phyloP scores from a whole-genome alignment of 53 echinoderm and acorn worm genomes.

The Henricia sp. region DNA sequence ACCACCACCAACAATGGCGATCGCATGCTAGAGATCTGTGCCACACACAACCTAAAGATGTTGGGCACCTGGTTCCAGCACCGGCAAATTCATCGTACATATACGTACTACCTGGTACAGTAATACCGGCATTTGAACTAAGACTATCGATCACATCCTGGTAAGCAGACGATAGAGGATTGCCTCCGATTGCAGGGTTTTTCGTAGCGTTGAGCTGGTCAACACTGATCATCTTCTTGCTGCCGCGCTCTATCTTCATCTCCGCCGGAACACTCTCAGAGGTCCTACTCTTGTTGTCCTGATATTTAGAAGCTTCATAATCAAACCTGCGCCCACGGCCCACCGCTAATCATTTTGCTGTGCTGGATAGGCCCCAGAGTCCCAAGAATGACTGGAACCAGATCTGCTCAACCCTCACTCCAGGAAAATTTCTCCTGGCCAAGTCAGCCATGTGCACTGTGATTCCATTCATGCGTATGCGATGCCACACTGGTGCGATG shows the following conservation, averaged over 20 bases:
- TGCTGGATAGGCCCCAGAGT: not conserved
- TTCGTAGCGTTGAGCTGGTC: not conserved
- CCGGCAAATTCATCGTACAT: not conserved
- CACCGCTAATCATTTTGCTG: not conserved
- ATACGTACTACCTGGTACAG: not conserved
- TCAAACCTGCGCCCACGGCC: not conserved
- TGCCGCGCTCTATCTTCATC: not conserved
- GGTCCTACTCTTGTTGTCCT: not conserved
- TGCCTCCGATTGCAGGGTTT: not conserved
- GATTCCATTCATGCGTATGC: too few relatives aligned
- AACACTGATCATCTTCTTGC: not conserved
- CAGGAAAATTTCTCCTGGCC: too few relatives aligned
- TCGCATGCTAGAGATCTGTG: not conserved
- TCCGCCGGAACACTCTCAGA: not conserved
- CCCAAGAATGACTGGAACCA: too few relatives aligned
- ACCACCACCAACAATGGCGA: not conserved
- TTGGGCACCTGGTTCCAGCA: not conserved
- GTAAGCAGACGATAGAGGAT: not conserved
- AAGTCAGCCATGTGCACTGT: too few relatives aligned
- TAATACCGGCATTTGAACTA: not conserved
- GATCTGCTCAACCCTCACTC: too few relatives aligned
- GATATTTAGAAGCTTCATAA: not conserved
- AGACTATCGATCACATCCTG: slow-evolving; percentile 3
- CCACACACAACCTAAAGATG: not conserved
- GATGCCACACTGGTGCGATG: too few relatives aligned